These are phyloP conservation scores for Sebastes minor DNA, from an alignment of 2,797 vertebrate species.

Conservation along the genomic window DNA sequence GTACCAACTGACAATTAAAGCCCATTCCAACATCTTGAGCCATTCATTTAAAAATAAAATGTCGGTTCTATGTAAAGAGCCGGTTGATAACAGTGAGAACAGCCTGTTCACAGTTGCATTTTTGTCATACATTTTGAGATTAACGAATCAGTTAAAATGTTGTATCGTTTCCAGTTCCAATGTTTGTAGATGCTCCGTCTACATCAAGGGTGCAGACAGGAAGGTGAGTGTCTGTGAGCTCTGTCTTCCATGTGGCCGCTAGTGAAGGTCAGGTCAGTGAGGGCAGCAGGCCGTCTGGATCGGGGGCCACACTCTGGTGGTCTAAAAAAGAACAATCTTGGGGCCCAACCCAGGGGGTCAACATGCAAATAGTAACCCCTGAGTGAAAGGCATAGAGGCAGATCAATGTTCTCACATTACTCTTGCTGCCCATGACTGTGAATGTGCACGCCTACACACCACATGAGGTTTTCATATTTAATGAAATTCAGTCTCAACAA, in stretches of 20 bases:
- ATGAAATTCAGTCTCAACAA: slow-evolving; percentile 66
- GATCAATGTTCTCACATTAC: slow-evolving; percentile 80
- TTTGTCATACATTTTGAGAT: background rate
- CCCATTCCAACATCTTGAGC: background rate
- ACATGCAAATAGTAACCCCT: slow-evolving; percentile 80
- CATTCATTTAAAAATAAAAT: background rate
- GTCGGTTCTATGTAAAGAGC: background rate
- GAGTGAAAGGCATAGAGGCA: slow-evolving; percentile 60
- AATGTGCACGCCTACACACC: slow-evolving; percentile 60
- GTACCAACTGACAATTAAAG: background rate
- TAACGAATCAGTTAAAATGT: background rate
- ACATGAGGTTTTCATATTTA: slow-evolving; percentile 55
- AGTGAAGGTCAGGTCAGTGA: slow-evolving; percentile 77
- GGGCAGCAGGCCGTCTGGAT: slow-evolving; percentile 64
- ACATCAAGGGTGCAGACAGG: slow-evolving; percentile 45
- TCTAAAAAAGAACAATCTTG: slow-evolving; percentile 65
- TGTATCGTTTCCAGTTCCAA: background rate
- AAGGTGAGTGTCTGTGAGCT: slow-evolving; percentile 29
- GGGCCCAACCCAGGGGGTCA: slow-evolving; percentile 67
- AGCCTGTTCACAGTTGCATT: background rate
- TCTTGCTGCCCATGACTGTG: slow-evolving; percentile 69
- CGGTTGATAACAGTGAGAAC: background rate
- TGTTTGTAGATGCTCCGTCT: background rate
- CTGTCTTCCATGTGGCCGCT: slow-evolving; percentile 32
- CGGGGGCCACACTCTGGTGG: slow-evolving; percentile 50